A percentile compares a stretch with the other conserved stretches of the same genome.
phyloP scores from a whole-genome alignment of 2,797 vertebrate genomes.

The Macropus fuliginosus region DNA sequence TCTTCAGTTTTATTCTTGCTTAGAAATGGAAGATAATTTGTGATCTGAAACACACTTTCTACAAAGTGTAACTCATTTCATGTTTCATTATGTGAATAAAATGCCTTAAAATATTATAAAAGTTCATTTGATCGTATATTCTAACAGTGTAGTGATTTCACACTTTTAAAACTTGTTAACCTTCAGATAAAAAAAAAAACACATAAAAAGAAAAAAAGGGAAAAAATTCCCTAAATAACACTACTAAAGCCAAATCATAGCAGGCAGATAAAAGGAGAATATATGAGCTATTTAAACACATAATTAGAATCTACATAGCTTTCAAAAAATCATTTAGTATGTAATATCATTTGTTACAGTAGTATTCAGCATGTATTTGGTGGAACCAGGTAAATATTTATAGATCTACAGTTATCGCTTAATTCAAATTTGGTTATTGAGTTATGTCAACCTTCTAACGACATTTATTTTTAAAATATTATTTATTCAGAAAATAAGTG shows the following conservation, averaged over 20 bases:
- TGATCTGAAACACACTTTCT: constrained; percentile 42
- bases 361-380: background rate
- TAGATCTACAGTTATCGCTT: background rate
- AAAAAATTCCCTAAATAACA: background rate
- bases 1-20: constrained; percentile 29
- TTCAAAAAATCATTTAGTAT: background rate
- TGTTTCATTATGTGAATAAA: constrained; percentile 52
- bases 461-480: background rate
- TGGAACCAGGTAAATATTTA: background rate
- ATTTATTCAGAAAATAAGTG: background rate
- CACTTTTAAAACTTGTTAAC: constrained; percentile 6
- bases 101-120: constrained; percentile 49
- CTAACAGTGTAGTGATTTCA: constrained; percentile 21
- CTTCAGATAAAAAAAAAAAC: background rate
- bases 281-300: background rate
- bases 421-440: background rate
- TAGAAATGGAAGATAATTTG: background rate
- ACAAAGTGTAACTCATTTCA: constrained; percentile 46
- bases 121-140: constrained; percentile 31
- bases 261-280: background rate
- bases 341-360: background rate
- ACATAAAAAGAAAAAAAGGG: background rate
- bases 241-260: background rate
- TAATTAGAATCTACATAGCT: background rate
- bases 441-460: background rate